Evolutionary conservation across 2,797 vertebrate genomes (phyloP), one percentile per base, ranked within the genome.

Genomic region (Lepus oiostolus): DNA sequence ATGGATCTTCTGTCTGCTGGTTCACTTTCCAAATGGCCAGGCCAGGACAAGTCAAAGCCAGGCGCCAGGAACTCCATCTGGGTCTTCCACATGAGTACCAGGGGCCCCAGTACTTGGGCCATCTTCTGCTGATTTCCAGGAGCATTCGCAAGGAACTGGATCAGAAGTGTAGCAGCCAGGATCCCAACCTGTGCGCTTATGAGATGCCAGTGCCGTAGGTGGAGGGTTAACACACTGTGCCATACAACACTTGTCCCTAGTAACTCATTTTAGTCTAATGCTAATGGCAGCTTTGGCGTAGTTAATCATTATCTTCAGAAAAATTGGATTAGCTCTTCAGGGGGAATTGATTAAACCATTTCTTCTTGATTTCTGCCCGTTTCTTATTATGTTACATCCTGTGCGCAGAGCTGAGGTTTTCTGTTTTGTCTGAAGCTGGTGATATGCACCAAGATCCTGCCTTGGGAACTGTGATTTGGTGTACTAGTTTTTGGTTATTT

Each of bases 301-400:
- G 50, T 81, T 88, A 88, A 94, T 76, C 72, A 82, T 81, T 97
- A 13, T 77, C 35, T 80, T 87, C 22, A 35, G 75, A 79, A 92
- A 88, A 91, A 92, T 67, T 38, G 54, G 74, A 84, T 87, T 87
- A 89, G 88, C 67, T 80, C 3, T 90, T 86, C 52, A 60, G 77
- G 50, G 14, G 30, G 30, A 94, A 88, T 94, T 80, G 79, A 67
- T 94, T 67, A 95, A 84, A 74, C 32, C 22, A 60, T 70, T 91
- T 91, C 58, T 85, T 72, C 5, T 86, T 68, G 62, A 8, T 63
- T 89, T 85, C 84, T 7, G 4, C 50, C 54, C 38, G 26, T 91
- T 92, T 63, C 50, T 83, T 93, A 67, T 11, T 81, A 50, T 26
- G 22, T 74, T 76, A 35, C 11, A 11, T 14, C 62, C 24, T 32